Evolutionary conservation across 1,140 invertebrate species (phyloP).

Genomic region (Geopemphigus sp.): DNA sequence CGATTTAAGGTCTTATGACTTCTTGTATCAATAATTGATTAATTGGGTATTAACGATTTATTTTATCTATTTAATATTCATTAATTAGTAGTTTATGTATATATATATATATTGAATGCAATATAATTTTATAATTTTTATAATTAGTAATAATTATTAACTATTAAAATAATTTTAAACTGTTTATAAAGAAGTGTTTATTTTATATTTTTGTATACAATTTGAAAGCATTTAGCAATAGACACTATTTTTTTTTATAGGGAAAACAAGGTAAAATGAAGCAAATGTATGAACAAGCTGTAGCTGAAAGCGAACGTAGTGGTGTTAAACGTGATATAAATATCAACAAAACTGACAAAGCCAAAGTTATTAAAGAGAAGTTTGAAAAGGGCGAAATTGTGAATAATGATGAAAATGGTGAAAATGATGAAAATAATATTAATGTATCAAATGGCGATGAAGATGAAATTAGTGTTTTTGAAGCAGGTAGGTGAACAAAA

Average conservation of each 20-base stretch:
- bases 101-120: neutral
- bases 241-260: constrained; percentile 56
- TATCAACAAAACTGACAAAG: constrained; percentile 60
- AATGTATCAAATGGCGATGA: constrained; percentile 60
- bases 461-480: constrained; percentile 77
- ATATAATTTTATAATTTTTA: neutral
- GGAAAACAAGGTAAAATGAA: constrained; percentile 88
- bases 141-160: neutral
- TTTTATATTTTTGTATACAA: neutral
- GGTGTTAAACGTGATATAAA: constrained; percentile 61
- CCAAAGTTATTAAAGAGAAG: constrained; percentile 72
- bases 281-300: constrained; percentile 86
- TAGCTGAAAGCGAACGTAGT: constrained; percentile 71
- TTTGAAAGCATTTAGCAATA: too few relatives aligned
- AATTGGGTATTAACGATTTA: neutral
- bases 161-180: too few relatives aligned
- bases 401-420: constrained; percentile 55
- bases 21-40: neutral
- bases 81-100: neutral
- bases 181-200: neutral
- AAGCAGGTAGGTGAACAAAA: constrained; percentile 65
- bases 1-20: neutral
- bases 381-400: constrained; percentile 77
- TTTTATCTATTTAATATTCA: neutral
- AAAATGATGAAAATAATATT: constrained; percentile 60